Evolutionary conservation across 2,797 vertebrate species (phyloP), one percentile per base, ranked within the genome.

Genomic region (Enteromius treurensis): DNA sequence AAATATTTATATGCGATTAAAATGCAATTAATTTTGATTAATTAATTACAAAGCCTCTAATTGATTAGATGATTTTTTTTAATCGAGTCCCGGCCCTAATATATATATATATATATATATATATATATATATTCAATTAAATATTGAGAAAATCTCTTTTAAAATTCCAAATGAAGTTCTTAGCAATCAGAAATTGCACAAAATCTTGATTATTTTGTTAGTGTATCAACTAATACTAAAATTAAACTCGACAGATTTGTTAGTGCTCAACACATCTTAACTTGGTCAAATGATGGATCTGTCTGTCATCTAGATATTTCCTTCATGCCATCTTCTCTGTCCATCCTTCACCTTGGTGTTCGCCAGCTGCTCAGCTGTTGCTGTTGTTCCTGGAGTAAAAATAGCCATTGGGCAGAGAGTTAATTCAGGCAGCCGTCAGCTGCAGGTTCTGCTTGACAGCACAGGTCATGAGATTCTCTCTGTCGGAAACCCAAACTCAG

Each of bases 301-400:
- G 15, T 11, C 15, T n/a, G 49, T 26, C 69, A 71, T 29, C 29
- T 3, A 47, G 53, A 47, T 32, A 32, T 32, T 19, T 51, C 45
- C 9, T 11, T 47, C 55, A 23, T 26, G 55, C 55, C 55, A 60
- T 60, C 68, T 70, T 26, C 17, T 70, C n/a, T 71, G n/a, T 14
- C 71, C 21, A 47, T 47, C 49, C 71, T 53, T 75, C 71, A 37
- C 49, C 49, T 55, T 32, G 0, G 11, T 15, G 49, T 55, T 74
- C 11, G 11, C 9, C 17, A 58, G 70, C 47, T 11, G 1, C 49
- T 37, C 71, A 74, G 47, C 71, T 74, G 71, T 74, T 53, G 26
- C 71, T n/a, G 71, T 49, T 49, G 69, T 55, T n/a, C 8, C 71
- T 15, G 6, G 26, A 10, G 60, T 65, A 64, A 78, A 32, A 78